These are phyloP conservation scores for Melanerpes formicivorus DNA, from an alignment of 2,113 vertebrate species.

Conservation along the genomic window DNA sequence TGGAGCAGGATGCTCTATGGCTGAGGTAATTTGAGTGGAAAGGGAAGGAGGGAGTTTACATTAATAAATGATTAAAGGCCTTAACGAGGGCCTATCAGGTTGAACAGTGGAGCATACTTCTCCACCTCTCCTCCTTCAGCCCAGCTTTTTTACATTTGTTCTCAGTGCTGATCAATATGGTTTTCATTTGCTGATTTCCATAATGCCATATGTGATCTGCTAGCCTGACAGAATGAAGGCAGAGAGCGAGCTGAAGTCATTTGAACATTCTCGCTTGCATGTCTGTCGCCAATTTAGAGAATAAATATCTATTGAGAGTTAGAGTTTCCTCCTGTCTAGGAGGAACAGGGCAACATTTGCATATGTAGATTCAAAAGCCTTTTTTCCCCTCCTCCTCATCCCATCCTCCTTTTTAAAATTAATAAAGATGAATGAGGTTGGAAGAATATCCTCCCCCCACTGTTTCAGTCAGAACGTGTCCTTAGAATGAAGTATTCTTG, in stretches of 20 bases:
- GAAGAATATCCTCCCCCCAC: background rate
- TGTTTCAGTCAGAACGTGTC: background rate
- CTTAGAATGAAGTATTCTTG: background rate
- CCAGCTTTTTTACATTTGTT: conserved; percentile 84
- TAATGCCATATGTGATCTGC: conserved; percentile 83
- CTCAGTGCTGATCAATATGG: conserved; percentile 85
- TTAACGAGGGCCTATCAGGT: conserved; percentile 83
- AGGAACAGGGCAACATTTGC: conserved; percentile 61
- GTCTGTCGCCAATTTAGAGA: conserved; percentile 80
- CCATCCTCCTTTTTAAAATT: accelerated
- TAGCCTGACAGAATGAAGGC: conserved; percentile 78
- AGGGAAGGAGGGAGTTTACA: conserved; percentile 80
- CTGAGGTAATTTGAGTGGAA: conserved; percentile 86
- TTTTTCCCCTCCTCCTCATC: too few species aligned
- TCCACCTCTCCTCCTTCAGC: conserved; percentile 67
- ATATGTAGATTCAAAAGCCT: conserved; percentile 58
- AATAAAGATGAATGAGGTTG: background rate
- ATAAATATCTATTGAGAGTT: conserved; percentile 76
- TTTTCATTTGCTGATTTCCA: conserved; percentile 87
- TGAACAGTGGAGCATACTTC: conserved; percentile 77
- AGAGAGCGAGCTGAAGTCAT: conserved; percentile 79
- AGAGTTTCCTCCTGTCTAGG: conserved; percentile 68
- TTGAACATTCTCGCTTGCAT: conserved; percentile 73
- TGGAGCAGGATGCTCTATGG: conserved; percentile 84
- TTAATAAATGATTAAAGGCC: conserved; percentile 89